Evolutionary conservation across 2,113 vertebrate genomes (phyloP).

Genomic region (Okapia johnstoni): DNA sequence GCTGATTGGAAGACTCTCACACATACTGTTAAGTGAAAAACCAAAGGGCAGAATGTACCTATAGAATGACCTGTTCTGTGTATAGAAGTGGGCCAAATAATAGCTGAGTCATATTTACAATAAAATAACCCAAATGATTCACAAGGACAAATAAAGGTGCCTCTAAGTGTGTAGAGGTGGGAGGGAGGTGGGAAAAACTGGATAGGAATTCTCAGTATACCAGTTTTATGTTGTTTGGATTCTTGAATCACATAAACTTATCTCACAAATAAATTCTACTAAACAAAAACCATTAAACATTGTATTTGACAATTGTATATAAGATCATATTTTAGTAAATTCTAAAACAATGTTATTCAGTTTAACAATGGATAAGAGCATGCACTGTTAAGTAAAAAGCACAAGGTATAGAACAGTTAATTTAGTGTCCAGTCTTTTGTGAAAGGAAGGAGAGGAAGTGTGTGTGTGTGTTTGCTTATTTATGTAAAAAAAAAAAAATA

Average conservation of each 20-base stretch:
- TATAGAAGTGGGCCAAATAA: not conserved
- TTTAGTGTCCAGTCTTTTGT: not conserved
- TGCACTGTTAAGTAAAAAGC: not conserved
- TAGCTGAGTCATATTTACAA: not conserved
- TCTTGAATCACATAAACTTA: not conserved
- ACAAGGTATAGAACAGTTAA: not conserved
- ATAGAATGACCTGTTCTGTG: not conserved
- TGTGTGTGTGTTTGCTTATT: not conserved
- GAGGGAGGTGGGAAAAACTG: not conserved
- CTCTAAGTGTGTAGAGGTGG: not conserved
- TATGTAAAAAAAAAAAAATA: not conserved
- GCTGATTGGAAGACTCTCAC: not conserved
- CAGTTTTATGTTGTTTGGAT: not conserved
- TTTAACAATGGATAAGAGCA: not conserved
- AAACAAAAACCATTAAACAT: not conserved
- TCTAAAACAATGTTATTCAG: too few relatives aligned
- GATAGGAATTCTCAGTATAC: not conserved
- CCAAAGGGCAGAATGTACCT: not conserved
- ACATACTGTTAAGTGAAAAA: not conserved
- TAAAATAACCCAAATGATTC: not conserved
- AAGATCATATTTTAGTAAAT: not conserved
- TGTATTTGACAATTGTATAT: not conserved
- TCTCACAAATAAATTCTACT: not conserved
- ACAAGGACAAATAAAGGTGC: not conserved
- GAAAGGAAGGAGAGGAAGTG: not conserved